Evolutionary conservation across 2,113 vertebrate genomes (phyloP).

Genomic region (Corydoras maculifer): DNA sequence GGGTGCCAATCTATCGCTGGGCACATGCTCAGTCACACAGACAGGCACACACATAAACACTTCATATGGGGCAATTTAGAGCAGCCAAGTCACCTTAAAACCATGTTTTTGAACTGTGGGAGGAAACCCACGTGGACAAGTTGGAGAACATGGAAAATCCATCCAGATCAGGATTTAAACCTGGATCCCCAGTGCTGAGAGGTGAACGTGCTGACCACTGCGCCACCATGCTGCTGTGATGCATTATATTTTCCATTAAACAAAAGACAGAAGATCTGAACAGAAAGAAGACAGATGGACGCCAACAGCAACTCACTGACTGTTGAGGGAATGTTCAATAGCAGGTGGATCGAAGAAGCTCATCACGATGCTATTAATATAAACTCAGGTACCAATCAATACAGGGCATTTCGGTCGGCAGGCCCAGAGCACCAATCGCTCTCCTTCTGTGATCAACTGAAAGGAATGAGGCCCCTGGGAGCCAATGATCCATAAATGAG

Average conservation of each 20-base stretch:
- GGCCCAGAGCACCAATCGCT: slow-evolving; percentile 7
- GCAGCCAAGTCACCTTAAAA: too few species aligned
- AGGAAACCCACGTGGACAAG: too few species aligned
- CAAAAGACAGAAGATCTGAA: background rate
- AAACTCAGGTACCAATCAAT: slow-evolving; percentile 45
- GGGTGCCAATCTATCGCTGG: too few species aligned
- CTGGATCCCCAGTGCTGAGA: too few species aligned
- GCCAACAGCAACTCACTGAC: slow-evolving; percentile 14
- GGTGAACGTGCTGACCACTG: too few species aligned
- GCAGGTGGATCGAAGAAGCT: slow-evolving; percentile 8
- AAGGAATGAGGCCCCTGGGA: slow-evolving; percentile 38
- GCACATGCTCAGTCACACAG: too few species aligned
- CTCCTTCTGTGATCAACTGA: slow-evolving; percentile 34
- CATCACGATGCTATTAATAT: slow-evolving; percentile 49
- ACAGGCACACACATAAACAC: too few species aligned
- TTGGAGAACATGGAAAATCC: too few species aligned
- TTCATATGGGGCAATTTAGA: too few species aligned
- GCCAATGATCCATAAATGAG: slow-evolving; percentile 47
- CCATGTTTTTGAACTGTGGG: too few species aligned
- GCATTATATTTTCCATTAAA: background rate
- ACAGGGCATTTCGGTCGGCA: background rate
- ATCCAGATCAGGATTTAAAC: too few species aligned
- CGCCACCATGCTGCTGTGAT: background rate
- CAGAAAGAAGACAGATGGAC: slow-evolving; percentile 9
- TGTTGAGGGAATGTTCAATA: slow-evolving; percentile 19